Evolutionary conservation across 2,797 vertebrate genomes (phyloP).

Genomic region (Cuniculus paca): DNA sequence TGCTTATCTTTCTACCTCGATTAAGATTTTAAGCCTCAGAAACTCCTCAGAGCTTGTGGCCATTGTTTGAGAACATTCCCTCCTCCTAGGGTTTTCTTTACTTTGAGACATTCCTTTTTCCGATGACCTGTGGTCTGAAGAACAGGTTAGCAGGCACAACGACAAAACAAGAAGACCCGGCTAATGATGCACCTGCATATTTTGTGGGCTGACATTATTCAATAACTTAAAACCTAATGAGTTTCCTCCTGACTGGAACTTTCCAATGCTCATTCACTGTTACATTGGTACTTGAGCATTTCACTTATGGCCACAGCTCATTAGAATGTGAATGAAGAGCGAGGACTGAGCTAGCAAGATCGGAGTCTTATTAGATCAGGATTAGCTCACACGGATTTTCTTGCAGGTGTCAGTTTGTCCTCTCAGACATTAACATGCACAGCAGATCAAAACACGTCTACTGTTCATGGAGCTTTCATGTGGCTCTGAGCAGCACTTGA

Average conservation of each 20-base stretch:
- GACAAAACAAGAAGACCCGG: background rate
- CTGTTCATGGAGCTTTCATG: constrained; percentile 17
- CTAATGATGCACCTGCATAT: constrained; percentile 15
- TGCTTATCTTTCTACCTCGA: background rate
- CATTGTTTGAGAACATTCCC: background rate
- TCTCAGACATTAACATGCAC: background rate
- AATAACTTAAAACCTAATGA: constrained; percentile 54
- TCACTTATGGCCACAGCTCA: constrained; percentile 30
- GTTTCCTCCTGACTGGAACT: constrained; percentile 64
- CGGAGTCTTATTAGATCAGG: constrained; percentile 49
- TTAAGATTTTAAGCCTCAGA: background rate
- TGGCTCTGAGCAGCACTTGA: background rate
- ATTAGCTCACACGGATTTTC: constrained; percentile 30
- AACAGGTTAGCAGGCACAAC: background rate
- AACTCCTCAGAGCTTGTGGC: constrained; percentile 14
- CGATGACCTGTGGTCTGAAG: background rate
- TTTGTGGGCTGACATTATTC: constrained; percentile 55
- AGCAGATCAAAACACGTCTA: background rate
- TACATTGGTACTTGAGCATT: constrained; percentile 57
- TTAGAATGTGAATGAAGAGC: constrained; percentile 62
- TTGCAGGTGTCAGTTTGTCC: background rate
- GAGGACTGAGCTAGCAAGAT: constrained; percentile 38
- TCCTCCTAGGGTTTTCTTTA: background rate
- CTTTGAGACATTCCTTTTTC: background rate
- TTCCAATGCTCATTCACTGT: constrained; percentile 51